Conservation (phyloP, 2,797 vertebrate genomes). For the Parambassis ranga region DNA sequence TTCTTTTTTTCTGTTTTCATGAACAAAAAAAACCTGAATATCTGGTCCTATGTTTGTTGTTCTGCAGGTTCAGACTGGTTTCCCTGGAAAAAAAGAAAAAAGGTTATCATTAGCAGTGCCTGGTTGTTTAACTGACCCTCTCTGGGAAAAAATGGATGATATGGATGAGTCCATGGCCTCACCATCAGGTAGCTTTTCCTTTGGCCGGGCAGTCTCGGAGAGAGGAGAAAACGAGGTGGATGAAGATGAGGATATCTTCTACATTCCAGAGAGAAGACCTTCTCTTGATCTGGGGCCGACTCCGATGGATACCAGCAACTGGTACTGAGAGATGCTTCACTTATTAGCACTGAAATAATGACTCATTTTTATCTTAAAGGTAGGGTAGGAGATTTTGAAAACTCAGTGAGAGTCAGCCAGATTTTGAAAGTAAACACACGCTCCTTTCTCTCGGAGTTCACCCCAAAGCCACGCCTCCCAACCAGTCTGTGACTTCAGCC, state of each 20-base stretch:
- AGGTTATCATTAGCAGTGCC: not conserved
- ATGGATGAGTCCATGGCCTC: not conserved
- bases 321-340: conserved; percentile 32
- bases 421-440: no score
- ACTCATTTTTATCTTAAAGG: no score
- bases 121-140: not conserved
- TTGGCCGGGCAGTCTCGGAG: conserved; percentile 62
- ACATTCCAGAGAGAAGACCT: conserved; percentile 65
- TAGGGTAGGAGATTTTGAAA: no score
- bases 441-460: no score
- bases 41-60: not conserved
- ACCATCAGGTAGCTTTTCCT: conserved; percentile 24
- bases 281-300: conserved; percentile 57
- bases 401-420: no score
- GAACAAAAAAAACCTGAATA: conserved; percentile 25
- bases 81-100: not conserved
- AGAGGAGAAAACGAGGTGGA: conserved; percentile 16
- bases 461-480: no score
- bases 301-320: conserved; percentile 53
- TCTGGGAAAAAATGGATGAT: conserved; percentile 35
- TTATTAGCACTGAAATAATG: not conserved
- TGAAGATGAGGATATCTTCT: conserved; percentile 53
- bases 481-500: no score
- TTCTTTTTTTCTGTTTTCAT: no score
- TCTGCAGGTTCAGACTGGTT: conserved; percentile 11